Conservation (phyloP, 35 echinoderm and acorn worm species). For the Diadema setosum region DNA sequence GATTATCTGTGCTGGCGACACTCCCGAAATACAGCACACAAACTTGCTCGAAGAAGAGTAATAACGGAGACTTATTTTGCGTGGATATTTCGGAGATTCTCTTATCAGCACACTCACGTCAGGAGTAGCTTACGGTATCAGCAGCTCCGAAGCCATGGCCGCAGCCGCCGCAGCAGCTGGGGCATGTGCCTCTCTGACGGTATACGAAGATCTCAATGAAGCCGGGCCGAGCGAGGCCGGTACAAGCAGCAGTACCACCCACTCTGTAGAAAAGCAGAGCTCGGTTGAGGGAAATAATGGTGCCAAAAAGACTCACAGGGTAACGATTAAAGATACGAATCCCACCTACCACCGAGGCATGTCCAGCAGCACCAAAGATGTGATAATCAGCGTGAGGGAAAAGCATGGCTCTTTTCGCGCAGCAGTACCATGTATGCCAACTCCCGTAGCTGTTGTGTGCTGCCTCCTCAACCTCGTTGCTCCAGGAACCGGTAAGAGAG, state of each 20-base stretch:
- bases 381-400: conserved; percentile 81
- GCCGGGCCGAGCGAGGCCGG: neutral
- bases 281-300: neutral
- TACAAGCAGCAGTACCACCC: too few relatives aligned
- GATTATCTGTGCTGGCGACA: too few relatives aligned
- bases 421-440: conserved; percentile 91
- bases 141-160: neutral
- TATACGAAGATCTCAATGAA: neutral
- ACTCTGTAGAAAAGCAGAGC: neutral
- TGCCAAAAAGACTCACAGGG: neutral
- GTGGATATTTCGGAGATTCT: too few relatives aligned
- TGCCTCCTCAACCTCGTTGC: conserved; percentile 69
- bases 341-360: neutral
- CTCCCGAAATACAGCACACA: too few relatives aligned
- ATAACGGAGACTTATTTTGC: too few relatives aligned
- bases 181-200: neutral
- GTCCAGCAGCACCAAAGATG: conserved; percentile 42
- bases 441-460: conserved; percentile 70
- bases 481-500: conserved; percentile 82
- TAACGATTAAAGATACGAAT: neutral
- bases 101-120: too few relatives aligned
- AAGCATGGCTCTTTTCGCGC: conserved; percentile 84
- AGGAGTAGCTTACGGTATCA: neutral
- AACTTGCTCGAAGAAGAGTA: too few relatives aligned
- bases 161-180: neutral